Base-by-base conservation (phyloP, 2,113 vertebrate genomes). In the Sylvia atricapilla region DNA sequence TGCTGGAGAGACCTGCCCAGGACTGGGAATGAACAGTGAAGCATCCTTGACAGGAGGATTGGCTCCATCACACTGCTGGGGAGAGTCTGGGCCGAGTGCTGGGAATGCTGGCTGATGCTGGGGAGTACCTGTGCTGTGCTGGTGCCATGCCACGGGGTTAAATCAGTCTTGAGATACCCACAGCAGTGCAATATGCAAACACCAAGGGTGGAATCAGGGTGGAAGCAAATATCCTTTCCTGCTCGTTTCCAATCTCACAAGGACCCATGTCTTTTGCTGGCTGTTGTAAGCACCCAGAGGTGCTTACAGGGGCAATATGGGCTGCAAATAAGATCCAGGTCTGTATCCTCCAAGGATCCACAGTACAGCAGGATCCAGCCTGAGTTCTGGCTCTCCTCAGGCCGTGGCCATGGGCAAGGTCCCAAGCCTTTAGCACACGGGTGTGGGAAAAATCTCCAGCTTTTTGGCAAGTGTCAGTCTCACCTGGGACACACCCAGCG, bases 401-500 rank as follows among this genome's bases (percentile, higher is more conserved):
- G 20, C 49, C 0, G 2, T 27, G 25, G 22, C 55, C 18, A 1
- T 1, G 25, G 55, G 46, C 37, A 67, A 3, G 0, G 16, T 88
- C 56, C 43, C 2, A 1, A 64, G 64, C 58, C 25, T 63, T 75
- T 30, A 46, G 67, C 43, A 6, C 25, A 39, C 0, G 0, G 3
- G 3, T n/a, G 25, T 1, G 2, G 47, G 4, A 3, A 86, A 83
- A 50, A 39, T 75, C 78, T 70, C 16, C 3, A 15, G 15, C 6
- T 37, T 72, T 92, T 85, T 43, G 70, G 43, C 28, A 3, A 41
- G 39, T 37, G 52, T 49, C 1, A 0, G 19, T 52, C 46, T 49
- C 64, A 60, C 23, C 68, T 23, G 55, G 33, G 21, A 18, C 59
- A 16, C 12, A 6, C 27, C 3, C 31, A 4, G 86, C 22, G 1